These are phyloP conservation scores for Clinocottus analis DNA, from an alignment of 2,113 vertebrate species.

Conservation along the genomic window DNA sequence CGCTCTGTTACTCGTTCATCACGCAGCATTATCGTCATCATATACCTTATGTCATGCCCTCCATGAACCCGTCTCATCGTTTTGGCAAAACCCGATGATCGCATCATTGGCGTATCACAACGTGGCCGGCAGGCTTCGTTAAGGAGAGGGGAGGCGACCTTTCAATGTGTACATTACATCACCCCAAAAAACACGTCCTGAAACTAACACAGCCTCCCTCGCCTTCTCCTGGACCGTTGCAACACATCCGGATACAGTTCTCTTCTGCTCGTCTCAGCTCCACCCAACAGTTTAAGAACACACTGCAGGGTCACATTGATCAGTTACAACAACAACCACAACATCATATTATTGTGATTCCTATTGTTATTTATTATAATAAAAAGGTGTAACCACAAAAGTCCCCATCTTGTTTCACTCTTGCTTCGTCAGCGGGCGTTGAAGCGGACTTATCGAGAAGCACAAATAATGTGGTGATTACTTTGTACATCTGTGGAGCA, in stretches of 20 bases:
- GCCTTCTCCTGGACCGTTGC: neutral
- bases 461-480: neutral
- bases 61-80: neutral
- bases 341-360: neutral
- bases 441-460: slow-evolving; percentile 8
- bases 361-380: slow-evolving; percentile 40
- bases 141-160: slow-evolving; percentile 19
- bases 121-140: slow-evolving; percentile 55
- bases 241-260: neutral
- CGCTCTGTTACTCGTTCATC: neutral
- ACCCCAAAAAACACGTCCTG: neutral
- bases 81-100: slow-evolving; percentile 10
- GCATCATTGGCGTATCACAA: neutral
- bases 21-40: neutral
- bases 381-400: slow-evolving; percentile 37
- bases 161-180: slow-evolving; percentile 36
- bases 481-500: slow-evolving; percentile 20
- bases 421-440: neutral
- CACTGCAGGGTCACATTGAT: slow-evolving; percentile 35
- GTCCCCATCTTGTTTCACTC: slow-evolving; percentile 8
- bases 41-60: neutral
- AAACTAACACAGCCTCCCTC: neutral
- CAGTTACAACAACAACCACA: slow-evolving; percentile 34
- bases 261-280: neutral
- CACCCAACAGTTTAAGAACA: slow-evolving; percentile 19